Percentiles rank a stretch among this genome's conserved stretches.
phyloP scores from a whole-genome alignment of 2,888 invertebrate genomes.

The Eupithecia abbreviata region DNA sequence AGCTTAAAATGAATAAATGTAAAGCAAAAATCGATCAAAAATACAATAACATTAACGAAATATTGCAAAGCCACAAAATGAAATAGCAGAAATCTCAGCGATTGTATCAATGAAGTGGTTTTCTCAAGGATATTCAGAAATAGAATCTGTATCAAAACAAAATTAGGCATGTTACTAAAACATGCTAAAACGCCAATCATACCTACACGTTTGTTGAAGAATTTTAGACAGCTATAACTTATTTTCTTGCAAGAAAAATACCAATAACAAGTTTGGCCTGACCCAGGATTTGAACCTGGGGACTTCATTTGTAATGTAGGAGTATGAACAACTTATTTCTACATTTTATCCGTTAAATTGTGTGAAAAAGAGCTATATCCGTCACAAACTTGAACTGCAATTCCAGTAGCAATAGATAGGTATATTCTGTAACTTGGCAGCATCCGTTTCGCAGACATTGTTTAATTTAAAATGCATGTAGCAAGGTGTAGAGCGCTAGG shows the following conservation, averaged over 20 bases:
- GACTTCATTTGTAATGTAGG: no score
- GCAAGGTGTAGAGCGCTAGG: background rate
- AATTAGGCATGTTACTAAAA: conserved; percentile 45
- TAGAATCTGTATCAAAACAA: conserved; percentile 58
- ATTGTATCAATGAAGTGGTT: conserved; percentile 66
- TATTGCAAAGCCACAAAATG: conserved; percentile 34
- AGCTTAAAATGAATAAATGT: conserved; percentile 51
- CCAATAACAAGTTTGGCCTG: no score
- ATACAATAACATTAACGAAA: conserved; percentile 37
- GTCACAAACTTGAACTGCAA: background rate
- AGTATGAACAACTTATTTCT: background rate
- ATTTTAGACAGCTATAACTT: conserved; percentile 10
- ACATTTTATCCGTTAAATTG: background rate
- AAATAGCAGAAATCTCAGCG: conserved; percentile 27
- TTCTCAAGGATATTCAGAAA: conserved; percentile 60
- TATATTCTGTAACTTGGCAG: background rate
- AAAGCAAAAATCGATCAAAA: conserved; percentile 24
- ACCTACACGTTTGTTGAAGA: conserved; percentile 13
- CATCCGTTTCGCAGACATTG: background rate
- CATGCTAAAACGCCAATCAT: conserved; percentile 50
- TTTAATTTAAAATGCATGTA: background rate
- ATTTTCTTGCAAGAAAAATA: no score
- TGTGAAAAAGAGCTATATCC: background rate
- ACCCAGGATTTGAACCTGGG: no score
- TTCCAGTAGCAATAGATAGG: background rate